phyloP scores from a whole-genome alignment of 2,113 vertebrate genomes.

The Alouatta palliata region DNA sequence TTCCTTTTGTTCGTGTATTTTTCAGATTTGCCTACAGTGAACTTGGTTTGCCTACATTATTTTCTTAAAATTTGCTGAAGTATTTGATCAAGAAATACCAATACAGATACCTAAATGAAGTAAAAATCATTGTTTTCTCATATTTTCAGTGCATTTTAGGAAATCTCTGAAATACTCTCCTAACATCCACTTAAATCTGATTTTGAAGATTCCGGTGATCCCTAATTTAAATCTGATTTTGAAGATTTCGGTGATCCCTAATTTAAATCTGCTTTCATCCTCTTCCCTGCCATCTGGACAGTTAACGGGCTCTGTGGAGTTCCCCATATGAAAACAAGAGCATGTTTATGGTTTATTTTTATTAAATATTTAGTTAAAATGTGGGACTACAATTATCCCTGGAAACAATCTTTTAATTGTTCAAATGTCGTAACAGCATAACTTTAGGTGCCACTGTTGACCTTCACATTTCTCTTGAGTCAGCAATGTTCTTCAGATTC shows the following conservation, averaged over 20 bases:
- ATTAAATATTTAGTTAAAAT: slow-evolving; percentile 67
- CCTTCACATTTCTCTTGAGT: slow-evolving; percentile 69
- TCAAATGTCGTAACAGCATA: slow-evolving; percentile 41
- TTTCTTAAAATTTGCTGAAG: not conserved
- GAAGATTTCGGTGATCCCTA: slow-evolving; percentile 27
- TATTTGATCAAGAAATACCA: not conserved
- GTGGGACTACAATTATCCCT: slow-evolving; percentile 57
- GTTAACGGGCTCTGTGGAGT: not conserved
- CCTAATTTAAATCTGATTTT: not conserved
- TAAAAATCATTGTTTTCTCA: not conserved
- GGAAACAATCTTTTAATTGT: slow-evolving; percentile 68
- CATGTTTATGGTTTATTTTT: slow-evolving; percentile 68
- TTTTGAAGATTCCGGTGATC: slow-evolving; percentile 38
- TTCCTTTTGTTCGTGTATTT: not conserved
- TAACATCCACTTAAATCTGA: not conserved
- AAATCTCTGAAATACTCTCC: not conserved
- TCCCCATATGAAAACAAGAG: slow-evolving; percentile 44
- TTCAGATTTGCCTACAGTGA: not conserved
- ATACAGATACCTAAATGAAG: slow-evolving; percentile 27
- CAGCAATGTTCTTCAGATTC: slow-evolving; percentile 66
- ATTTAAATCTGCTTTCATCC: slow-evolving; percentile 48
- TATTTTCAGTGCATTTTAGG: slow-evolving; percentile 23
- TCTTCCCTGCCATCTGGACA: not conserved
- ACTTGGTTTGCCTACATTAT: not conserved
- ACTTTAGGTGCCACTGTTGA: slow-evolving; percentile 33